Evolutionary conservation across 1,140 invertebrate genomes (phyloP).

Genomic region (Drosophila grimshawi): DNA sequence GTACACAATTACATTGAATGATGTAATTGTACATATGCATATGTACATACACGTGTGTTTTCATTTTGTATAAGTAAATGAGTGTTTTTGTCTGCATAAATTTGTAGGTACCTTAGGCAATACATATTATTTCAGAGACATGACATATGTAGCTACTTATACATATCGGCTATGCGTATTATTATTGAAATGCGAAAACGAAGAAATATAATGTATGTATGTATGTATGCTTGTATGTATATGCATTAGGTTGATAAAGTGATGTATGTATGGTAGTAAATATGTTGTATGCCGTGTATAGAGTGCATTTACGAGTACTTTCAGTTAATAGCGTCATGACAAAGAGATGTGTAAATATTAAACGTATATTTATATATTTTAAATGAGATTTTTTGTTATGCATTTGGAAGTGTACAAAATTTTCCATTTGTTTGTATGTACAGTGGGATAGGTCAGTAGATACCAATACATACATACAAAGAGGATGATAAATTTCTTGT

Average conservation of each 20-base stretch:
- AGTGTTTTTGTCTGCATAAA: constrained; percentile 67
- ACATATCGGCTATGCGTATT: constrained; percentile 22
- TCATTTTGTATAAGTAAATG: constrained; percentile 63
- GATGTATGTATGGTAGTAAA: constrained; percentile 28
- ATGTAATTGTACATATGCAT: neutral
- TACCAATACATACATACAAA: constrained; percentile 58
- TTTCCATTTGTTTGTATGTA: constrained; percentile 25
- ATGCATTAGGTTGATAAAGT: constrained; percentile 24
- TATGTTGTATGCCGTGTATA: constrained; percentile 35
- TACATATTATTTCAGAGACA: constrained; percentile 70
- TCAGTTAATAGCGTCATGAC: constrained; percentile 14
- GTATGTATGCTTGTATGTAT: constrained; percentile 1
- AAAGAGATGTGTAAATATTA: constrained; percentile 9
- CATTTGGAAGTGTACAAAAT: constrained; percentile 15
- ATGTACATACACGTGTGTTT: constrained; percentile 20
- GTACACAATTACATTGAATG: constrained; percentile 64
- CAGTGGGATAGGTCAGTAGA: constrained; percentile 5
- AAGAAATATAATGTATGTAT: constrained; percentile 8
- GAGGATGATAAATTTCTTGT: constrained; percentile 10
- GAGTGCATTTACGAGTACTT: constrained; percentile 12
- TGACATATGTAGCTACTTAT: constrained; percentile 47
- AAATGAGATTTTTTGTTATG: neutral
- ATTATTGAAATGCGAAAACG: constrained; percentile 33
- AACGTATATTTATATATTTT: constrained; percentile 6
- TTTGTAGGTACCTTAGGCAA: constrained; percentile 80